Base-by-base conservation (phyloP, 2,113 vertebrate genomes). In the Oncorhynchus keta region DNA sequence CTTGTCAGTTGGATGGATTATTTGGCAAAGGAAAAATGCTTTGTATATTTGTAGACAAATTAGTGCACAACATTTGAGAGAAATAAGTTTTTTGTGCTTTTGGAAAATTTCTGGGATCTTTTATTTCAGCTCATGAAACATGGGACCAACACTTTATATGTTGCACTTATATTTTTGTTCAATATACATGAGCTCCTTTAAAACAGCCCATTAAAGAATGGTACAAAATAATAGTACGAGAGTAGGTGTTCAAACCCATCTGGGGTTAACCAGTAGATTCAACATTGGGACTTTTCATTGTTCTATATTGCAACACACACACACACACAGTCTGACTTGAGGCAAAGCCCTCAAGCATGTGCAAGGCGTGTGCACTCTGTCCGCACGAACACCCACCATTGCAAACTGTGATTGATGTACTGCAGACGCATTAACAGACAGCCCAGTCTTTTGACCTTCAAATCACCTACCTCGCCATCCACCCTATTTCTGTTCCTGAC, bases 381-480 rank as follows among this genome's bases (percentile, higher is more conserved):
- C 6, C 4, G 49, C n/a, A 14, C 24, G 22, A 51, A 14, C 49
- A 57, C 70, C 39, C 30, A 49, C 45, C 45, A 51, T 70, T 26
- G 6, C 70, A 57, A 59, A 72, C 62, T 14, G 72, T 57, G 73
- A 79, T 65, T 62, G 78, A 75, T 75, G 73, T 12, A 24, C 28
- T 30, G 51, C 55, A 51, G 70, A 71, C 49, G 26, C 59, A 65
- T 28, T 69, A 49, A 16, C 35, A 72, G n/a, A 71, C 69, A 51
- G 70, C 67, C 57, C 28, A 39, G 62, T 30, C 49, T 65, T 62
- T 88, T 82, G 88, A 92, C 92, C 91, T 93, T 91, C 85, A 92
- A 80, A 78, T 85, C 81, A 79, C 79, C 84, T 78, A 79, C 79
- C 11, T 76, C 62, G 72, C 69, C 77, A 74, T 71, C 55, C 79